Evolutionary conservation across 2,113 vertebrate genomes (phyloP), one percentile per base, ranked within the genome.

Genomic region (Gymnocephalus cernua): DNA sequence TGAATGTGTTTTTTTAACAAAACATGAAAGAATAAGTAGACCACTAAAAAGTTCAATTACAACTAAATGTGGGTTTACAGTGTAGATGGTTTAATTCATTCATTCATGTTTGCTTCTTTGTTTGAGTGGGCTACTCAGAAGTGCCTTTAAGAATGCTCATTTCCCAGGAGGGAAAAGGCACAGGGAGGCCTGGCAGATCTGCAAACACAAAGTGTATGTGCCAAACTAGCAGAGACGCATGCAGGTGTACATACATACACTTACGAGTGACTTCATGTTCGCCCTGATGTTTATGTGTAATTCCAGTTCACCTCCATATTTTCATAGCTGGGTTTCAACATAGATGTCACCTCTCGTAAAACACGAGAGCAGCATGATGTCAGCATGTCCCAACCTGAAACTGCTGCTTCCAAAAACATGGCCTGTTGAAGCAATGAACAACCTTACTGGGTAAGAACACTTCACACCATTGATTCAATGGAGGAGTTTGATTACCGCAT

Each of bases 261-360:
- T 14, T 58, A 51, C 4, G 3, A 0, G 38, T 73, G 75, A 82
- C 73, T 74, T 59, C 41, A 78, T 57, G 15, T 25, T 78, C 29
- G 15, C 63, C 47, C 0, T 56, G 6, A 48, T 63, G 74, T 83
- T 83, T 78, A 38, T 81, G 54, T 75, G 74, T 64, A n/a, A 21
- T 83, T 76, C 45, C 66, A 74, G 10, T 69, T 86, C 63, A 76
- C 85, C 59, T 70, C 35, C 13, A 71, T 88, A 74, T 89, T 86
- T 90, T 89, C 66, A 74, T 86, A 89, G 87, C 83, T 89, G 87
- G 23, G 44, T 74, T 73, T 82, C 27, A 71, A 73, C 78, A 21
- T 48, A 51, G 59, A 79, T 74, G 75, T 76, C 76, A 82, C 68
- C 77, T 77, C 71, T 72, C 18, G 3, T 87, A 74, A 87, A 83